phyloP scores from a whole-genome alignment of 2,888 invertebrate genomes.

The Eupithecia vulgata region DNA sequence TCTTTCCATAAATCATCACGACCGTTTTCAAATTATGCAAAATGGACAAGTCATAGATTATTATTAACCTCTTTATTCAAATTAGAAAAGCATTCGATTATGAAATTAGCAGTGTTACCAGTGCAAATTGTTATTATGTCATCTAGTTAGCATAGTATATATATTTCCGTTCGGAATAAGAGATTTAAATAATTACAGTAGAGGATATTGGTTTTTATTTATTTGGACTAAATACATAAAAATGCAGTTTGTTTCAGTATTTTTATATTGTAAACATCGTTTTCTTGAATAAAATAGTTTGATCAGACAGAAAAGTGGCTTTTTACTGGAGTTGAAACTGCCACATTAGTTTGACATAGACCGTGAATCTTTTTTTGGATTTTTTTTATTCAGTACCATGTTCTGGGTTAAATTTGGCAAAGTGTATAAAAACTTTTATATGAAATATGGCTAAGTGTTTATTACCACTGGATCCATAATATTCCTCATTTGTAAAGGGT shows the following conservation, averaged over 20 bases:
- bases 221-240: background rate
- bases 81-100: slow-evolving; percentile 41
- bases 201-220: slow-evolving; percentile 12
- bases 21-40: slow-evolving; percentile 24
- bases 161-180: slow-evolving; percentile 20
- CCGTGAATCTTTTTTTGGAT: too few relatives aligned
- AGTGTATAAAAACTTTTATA: too few relatives aligned
- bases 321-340: too few relatives aligned
- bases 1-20: background rate
- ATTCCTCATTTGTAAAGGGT: too few relatives aligned
- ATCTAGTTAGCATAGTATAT: slow-evolving; percentile 29
- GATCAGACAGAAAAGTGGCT: too few relatives aligned
- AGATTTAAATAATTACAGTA: slow-evolving; percentile 11
- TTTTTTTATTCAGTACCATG: too few relatives aligned
- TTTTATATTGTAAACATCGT: too few relatives aligned
- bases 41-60: slow-evolving; percentile 19
- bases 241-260: background rate
- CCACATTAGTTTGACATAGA: too few relatives aligned
- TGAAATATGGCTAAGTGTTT: too few relatives aligned
- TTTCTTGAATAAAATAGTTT: too few relatives aligned
- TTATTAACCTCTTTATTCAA: slow-evolving; percentile 40
- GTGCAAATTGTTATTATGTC: slow-evolving; percentile 36
- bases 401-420: too few relatives aligned
- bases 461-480: too few relatives aligned
- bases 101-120: slow-evolving; percentile 34